Percentiles rank a stretch among this genome's conserved stretches.
Evolutionary conservation across 1,140 invertebrate genomes (phyloP).

Genomic region (Anastrepha obliqua): DNA sequence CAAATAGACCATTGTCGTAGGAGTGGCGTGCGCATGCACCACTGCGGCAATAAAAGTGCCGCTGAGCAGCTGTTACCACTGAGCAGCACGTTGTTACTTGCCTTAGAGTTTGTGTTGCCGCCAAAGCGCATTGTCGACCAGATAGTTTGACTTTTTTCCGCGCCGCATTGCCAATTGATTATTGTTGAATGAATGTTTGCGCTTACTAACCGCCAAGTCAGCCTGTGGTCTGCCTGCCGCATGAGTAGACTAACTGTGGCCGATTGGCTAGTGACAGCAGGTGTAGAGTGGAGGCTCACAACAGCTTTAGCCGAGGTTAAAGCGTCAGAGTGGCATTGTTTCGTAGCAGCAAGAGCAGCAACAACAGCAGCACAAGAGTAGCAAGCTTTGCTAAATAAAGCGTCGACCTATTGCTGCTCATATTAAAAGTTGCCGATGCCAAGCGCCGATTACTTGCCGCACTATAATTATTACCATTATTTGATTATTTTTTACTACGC

Average conservation of each 20-base stretch:
- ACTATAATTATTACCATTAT: conserved; percentile 24
- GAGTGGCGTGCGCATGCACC: not conserved
- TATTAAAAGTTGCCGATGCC: conserved; percentile 7
- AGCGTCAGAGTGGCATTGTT: conserved; percentile 35
- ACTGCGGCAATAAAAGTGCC: not conserved
- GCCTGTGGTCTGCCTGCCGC: not conserved
- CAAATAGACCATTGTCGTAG: not conserved
- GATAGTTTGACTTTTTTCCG: not conserved
- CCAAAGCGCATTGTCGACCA: conserved; percentile 9
- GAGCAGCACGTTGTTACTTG: not conserved
- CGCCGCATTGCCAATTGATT: conserved; percentile 15
- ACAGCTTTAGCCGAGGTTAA: not conserved
- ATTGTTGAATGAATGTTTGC: conserved; percentile 48
- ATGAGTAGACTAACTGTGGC: not conserved
- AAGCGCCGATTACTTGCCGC: not conserved
- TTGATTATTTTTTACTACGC: not conserved
- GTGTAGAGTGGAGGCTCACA: not conserved
- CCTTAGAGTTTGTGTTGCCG: not conserved
- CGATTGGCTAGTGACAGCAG: not conserved
- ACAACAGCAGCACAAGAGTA: not conserved
- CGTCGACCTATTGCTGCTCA: not conserved
- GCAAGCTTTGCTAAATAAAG: not conserved
- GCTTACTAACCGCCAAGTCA: conserved; percentile 15
- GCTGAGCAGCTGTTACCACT: not conserved
- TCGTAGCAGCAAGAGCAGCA: not conserved